Conservation (phyloP, 2,888 invertebrate genomes). For the Pachydiplax longipennis region DNA sequence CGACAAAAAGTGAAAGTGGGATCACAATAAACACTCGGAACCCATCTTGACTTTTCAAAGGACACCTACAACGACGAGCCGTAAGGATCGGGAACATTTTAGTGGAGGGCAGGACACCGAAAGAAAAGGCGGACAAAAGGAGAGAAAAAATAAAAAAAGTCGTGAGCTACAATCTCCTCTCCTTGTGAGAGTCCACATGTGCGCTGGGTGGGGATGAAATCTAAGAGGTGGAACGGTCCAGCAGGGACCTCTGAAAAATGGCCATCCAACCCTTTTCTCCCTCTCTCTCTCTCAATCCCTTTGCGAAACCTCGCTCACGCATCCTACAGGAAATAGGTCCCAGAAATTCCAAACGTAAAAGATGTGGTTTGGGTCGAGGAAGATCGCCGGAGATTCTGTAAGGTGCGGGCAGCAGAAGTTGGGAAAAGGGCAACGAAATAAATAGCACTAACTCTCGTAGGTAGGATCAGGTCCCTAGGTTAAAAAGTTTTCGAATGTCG, state of each 20-base stretch:
- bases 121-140: not conserved
- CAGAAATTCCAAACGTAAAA: not conserved
- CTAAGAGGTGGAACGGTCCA: not conserved
- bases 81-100: not conserved
- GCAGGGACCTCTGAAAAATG: conserved; percentile 4
- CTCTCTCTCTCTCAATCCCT: not conserved
- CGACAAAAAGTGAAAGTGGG: not conserved
- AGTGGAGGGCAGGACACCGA: not conserved
- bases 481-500: no score
- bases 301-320: not conserved
- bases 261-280: not conserved
- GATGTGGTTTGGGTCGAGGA: not conserved
- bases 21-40: conserved; percentile 8
- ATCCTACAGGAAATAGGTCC: not conserved
- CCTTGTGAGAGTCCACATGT: not conserved
- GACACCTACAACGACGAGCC: not conserved
- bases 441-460: no score
- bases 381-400: not conserved
- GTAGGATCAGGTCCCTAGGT: no score
- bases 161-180: not conserved
- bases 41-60: not conserved
- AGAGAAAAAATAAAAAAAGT: not conserved
- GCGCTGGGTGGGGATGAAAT: not conserved
- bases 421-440: not conserved
- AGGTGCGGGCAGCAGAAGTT: not conserved